Percentiles rank a stretch among this genome's conserved stretches.
Evolutionary conservation across 2,797 vertebrate genomes (phyloP).

Genomic region (Tokudaia tokunoshimensis): DNA sequence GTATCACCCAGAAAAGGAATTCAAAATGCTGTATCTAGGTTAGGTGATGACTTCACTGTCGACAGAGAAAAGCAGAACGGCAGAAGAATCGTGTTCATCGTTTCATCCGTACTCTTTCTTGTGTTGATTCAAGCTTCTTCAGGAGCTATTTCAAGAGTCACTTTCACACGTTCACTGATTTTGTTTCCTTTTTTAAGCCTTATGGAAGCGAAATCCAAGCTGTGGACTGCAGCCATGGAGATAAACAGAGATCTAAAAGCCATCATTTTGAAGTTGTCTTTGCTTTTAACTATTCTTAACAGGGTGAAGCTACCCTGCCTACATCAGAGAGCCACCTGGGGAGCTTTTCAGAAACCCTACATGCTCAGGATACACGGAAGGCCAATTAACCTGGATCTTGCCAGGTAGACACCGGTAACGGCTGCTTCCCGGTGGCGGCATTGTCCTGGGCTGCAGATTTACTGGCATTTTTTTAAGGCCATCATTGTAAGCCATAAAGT

Average conservation of each 20-base stretch:
- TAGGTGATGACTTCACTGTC: slow-evolving; percentile 53
- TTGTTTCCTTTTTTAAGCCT: slow-evolving; percentile 75
- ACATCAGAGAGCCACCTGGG: slow-evolving; percentile 24
- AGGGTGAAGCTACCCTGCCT: background rate
- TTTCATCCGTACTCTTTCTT: slow-evolving; percentile 61
- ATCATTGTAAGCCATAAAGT: background rate
- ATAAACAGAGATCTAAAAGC: slow-evolving; percentile 74
- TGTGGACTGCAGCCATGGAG: slow-evolving; percentile 73
- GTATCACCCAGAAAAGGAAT: background rate
- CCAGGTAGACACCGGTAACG: background rate
- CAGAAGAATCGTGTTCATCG: slow-evolving; percentile 52
- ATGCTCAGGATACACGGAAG: background rate
- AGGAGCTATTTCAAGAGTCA: slow-evolving; percentile 76
- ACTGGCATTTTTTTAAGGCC: slow-evolving; percentile 18
- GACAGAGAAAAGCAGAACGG: slow-evolving; percentile 57
- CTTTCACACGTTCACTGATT: slow-evolving; percentile 74
- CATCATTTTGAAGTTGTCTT: slow-evolving; percentile 62
- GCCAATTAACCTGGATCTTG: slow-evolving; percentile 44
- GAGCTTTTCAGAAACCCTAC: slow-evolving; percentile 57
- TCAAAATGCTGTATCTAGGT: slow-evolving; percentile 63
- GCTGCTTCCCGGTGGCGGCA: background rate
- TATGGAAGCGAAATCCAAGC: slow-evolving; percentile 71
- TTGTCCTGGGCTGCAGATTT: slow-evolving; percentile 41
- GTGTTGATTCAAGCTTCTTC: slow-evolving; percentile 59
- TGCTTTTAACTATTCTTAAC: slow-evolving; percentile 71